Conservation (phyloP, 2,113 vertebrate species). For the Eidolon helvum region DNA sequence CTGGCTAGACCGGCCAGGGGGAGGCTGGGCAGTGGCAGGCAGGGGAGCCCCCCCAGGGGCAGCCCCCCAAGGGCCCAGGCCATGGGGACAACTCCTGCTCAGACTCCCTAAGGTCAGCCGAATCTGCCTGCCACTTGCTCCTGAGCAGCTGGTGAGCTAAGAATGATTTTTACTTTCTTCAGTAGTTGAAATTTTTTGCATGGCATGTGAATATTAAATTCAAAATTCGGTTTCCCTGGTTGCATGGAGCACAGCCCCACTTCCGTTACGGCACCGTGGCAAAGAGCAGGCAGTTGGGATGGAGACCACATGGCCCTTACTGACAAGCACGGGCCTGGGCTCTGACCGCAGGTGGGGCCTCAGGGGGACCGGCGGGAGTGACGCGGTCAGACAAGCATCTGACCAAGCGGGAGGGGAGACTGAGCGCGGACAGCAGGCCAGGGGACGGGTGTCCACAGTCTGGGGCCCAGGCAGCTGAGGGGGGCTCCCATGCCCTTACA, state of each 20-base stretch:
- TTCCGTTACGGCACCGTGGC: rapidly evolving
- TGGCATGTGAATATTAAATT: too few species aligned
- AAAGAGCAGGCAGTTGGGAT: neutral
- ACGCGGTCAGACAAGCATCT: rapidly evolving
- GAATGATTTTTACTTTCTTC: neutral
- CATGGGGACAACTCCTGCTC: rapidly evolving
- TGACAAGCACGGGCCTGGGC: neutral
- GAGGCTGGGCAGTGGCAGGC: rapidly evolving
- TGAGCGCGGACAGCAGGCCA: neutral
- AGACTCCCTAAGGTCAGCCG: neutral
- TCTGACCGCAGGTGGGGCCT: neutral
- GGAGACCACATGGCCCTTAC: rapidly evolving
- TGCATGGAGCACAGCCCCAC: neutral
- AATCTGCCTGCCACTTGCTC: rapidly evolving
- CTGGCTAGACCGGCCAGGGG: rapidly evolving
- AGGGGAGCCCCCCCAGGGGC: rapidly evolving
- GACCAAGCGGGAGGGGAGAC: neutral
- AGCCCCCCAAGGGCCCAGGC: neutral
- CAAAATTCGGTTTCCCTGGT: rapidly evolving
- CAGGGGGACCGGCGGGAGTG: rapidly evolving
- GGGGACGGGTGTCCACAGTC: neutral
- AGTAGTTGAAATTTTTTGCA: neutral
- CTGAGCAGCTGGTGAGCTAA: neutral
- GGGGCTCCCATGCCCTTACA: too few species aligned
- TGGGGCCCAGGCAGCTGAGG: too few species aligned